Evolutionary conservation across 2,113 vertebrate species (phyloP), one percentile per base, ranked within the genome.

Genomic region (Enhydra lutris): DNA sequence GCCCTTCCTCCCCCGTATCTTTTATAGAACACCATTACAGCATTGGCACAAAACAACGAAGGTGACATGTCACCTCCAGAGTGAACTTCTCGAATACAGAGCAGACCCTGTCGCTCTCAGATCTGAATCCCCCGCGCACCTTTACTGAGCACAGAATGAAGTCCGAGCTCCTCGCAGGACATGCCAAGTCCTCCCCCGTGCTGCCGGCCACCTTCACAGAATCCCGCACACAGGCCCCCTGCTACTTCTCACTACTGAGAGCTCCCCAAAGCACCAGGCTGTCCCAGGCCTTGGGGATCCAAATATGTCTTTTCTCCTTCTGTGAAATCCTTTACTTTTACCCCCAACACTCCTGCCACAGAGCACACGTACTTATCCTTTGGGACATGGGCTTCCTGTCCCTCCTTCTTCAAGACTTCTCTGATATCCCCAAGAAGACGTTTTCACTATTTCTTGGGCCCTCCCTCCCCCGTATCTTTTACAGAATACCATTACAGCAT

Each of bases 331-430:
- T 80, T 93, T 15, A 15, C 23, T n/a, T n/a, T 6, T 36, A 5
- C 29, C 42, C 10, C 7, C 34, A 65, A 31, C 2, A 11, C 8
- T 29, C 20, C 45, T 0, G 13, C 36, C 42, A 82, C 0, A 47
- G 84, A 39, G 26, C 69, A 67, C 21, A 79, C 4, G 5, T 39
- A 26, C 15, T 84, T 24, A 39, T 23, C 74, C 52, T 57, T 94
- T 17, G 20, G 42, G 74, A 63, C 36, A 10, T 24, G 1, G 24
- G 73, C 55, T 45, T 74, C 55, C 15, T 4, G 7, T 2, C 59
- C 15, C 8, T 45, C 31, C 65, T 45, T 90, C 67, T 93, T 61
- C 36, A 42, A 45, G 84, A 91, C 4, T 36, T 86, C 45, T 50
- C 65, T 23, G 11, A 71, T n/a, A 65, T 47, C 13, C 14, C 47